A percentile compares a stretch with the other conserved stretches of the same genome.
Evolutionary conservation across 2,888 invertebrate species (phyloP).

Genomic region (Plagodis pulveraria): DNA sequence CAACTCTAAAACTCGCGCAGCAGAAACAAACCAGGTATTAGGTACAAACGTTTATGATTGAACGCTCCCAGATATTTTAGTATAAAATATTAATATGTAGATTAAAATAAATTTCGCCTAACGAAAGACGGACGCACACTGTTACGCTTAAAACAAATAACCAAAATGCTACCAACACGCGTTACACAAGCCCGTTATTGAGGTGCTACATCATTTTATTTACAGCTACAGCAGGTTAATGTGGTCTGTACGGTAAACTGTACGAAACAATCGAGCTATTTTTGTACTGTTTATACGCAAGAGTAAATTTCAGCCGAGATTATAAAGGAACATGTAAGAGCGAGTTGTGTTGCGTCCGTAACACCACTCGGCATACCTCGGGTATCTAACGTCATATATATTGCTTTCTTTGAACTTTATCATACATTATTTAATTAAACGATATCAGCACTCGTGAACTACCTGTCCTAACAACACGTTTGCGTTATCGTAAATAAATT

Average conservation of each 20-base stretch:
- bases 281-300: conserved; percentile 60
- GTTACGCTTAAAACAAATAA: conserved; percentile 75
- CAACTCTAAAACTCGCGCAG: conserved; percentile 61
- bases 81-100: conserved; percentile 74
- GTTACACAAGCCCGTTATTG: conserved; percentile 71
- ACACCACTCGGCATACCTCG: conserved; percentile 9
- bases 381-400: conserved; percentile 20
- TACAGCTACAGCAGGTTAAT: conserved; percentile 75
- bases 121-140: conserved; percentile 73
- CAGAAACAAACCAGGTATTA: conserved; percentile 82
- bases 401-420: conserved; percentile 16
- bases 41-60: conserved; percentile 73
- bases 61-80: conserved; percentile 77
- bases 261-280: conserved; percentile 73
- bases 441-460: conserved; percentile 15
- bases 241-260: conserved; percentile 66
- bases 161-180: conserved; percentile 72
- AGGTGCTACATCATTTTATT: conserved; percentile 81
- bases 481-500: conserved; percentile 12
- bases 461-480: conserved; percentile 5
- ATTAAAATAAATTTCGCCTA: conserved; percentile 73
- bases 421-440: conserved; percentile 20
- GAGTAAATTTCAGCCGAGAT: conserved; percentile 46
- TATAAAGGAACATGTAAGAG: conserved; percentile 20
- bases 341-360: conserved; percentile 5